Evolutionary conservation across 2,888 invertebrate species (phyloP), one percentile per base, ranked within the genome.

Genomic region (Phaonia tiefii): DNA sequence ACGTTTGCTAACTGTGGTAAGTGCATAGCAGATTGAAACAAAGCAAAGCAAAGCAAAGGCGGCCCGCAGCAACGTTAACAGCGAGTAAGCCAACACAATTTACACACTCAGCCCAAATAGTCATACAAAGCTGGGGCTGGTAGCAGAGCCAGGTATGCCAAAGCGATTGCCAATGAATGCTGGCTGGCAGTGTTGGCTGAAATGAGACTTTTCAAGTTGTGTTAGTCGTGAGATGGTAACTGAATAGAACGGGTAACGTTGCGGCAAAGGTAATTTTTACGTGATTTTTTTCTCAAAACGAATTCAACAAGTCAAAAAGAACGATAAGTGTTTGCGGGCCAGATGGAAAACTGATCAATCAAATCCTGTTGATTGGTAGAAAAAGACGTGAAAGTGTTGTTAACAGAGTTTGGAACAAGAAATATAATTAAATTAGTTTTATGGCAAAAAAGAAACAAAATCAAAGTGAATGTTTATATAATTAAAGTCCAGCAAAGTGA

Each of bases 221-320:
- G 22, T 69, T 86, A 88, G 88, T 88, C 87, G 87, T 85, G 84
- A 88, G 86, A 86, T 85, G 87, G 86, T 86, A 86, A 86, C 85
- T 86, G 84, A 88, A 84, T 84, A 83, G 86, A 85, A 84, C 87
- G 88, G 87, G 86, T 85, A 84, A 85, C 84, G 86, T 83, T 82
- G 84, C 88, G 87, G 88, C 63, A 87, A 84, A 84, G 85, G 82
- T 83, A 83, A 76, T 77, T 56, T 42, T 58, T 39, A 26, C 70
- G 76, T 69, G 42, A 65, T 31, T 71, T 15, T 22, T 37, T 71
- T 71, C 39, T 31, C 31, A 31, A 31, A 31, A 31, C 22, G 31
- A 65, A 17, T 39, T n/a, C 66, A 31, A 44, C 0, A 37, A 54
- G 22, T 46, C n/a, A 66, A 15, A n/a, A 46, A 10, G 11, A 49